phyloP scores from a whole-genome alignment of 1,140 invertebrate genomes.

The Gonatopus flavifemur region DNA sequence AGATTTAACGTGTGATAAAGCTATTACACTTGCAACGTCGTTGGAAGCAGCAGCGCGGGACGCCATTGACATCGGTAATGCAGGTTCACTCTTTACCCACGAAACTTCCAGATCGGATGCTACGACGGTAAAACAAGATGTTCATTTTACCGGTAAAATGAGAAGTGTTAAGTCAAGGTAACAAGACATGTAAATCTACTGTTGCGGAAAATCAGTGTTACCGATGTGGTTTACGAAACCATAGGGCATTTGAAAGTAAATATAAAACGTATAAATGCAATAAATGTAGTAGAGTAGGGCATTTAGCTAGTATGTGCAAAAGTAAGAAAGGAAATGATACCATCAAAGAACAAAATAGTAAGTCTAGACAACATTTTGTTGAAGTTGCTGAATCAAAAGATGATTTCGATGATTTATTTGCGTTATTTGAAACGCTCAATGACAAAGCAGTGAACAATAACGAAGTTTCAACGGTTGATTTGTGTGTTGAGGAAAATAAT shows the following conservation, averaged over 20 bases:
- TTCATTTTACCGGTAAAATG: neutral
- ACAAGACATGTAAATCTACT: too few species aligned
- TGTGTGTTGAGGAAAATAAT: neutral
- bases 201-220: neutral
- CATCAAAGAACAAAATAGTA: neutral
- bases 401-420: neutral
- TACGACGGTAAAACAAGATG: neutral
- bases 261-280: neutral
- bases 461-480: neutral
- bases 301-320: too few species aligned
- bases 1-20: neutral
- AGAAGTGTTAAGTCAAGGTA: neutral
- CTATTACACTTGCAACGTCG: neutral
- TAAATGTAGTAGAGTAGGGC: neutral
- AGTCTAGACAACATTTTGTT: neutral
- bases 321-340: neutral
- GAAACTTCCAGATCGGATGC: too few species aligned
- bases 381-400: neutral
- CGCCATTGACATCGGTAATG: neutral
- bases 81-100: neutral
- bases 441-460: neutral
- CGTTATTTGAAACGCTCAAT: neutral
- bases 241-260: neutral
- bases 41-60: neutral
- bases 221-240: neutral